Conservation (phyloP, 2,797 vertebrate genomes). For the Chelon labrosus region DNA sequence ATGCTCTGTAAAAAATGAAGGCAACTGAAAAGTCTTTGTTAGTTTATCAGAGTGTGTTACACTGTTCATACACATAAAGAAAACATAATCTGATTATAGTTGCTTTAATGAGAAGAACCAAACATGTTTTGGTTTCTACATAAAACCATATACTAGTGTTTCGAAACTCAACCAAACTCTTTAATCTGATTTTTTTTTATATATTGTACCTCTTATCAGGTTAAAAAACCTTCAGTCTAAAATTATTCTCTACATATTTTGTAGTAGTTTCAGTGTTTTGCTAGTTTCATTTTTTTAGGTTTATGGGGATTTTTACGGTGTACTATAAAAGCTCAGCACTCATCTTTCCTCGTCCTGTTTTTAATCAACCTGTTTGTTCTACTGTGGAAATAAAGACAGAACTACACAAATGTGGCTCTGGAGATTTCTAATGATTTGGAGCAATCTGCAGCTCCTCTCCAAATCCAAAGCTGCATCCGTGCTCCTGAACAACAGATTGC, state of each 20-base stretch:
- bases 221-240: too few species aligned
- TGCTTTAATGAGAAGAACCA: constrained; percentile 32
- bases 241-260: too few species aligned
- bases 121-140: constrained; percentile 8
- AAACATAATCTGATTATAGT: constrained; percentile 7
- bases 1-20: background rate
- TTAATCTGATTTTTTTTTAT: too few species aligned
- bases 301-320: too few species aligned
- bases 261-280: too few species aligned
- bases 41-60: background rate
- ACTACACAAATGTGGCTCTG: constrained; percentile 34
- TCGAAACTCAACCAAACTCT: background rate
- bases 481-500: constrained; percentile 58
- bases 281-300: too few species aligned
- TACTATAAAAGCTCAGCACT: background rate
- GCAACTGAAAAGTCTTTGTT: background rate
- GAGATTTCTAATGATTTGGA: constrained; percentile 38
- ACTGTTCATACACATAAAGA: background rate
- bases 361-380: constrained; percentile 38
- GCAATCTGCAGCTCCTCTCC: constrained; percentile 49
- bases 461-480: constrained; percentile 62
- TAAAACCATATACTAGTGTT: background rate
- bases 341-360: constrained; percentile 8
- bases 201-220: too few species aligned
- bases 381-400: constrained; percentile 40